Percentiles rank a stretch among this genome's conserved stretches.
Evolutionary conservation across 2,113 vertebrate genomes (phyloP).

Genomic region (Mastomys coucha): DNA sequence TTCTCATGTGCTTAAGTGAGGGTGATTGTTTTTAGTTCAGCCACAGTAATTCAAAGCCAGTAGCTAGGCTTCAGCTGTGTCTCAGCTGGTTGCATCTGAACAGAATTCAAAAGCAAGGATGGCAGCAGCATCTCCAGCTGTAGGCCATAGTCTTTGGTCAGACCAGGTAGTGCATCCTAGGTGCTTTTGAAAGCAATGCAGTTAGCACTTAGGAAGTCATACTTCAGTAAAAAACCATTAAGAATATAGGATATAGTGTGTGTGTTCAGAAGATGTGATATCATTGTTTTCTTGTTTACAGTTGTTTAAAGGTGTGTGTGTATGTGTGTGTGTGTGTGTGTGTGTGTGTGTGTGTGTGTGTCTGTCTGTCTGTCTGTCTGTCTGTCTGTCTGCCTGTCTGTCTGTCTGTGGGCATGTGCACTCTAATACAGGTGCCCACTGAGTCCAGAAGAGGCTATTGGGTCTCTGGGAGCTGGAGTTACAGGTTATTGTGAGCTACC

Average conservation of each 20-base stretch:
- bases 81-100: constrained; percentile 81
- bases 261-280: background rate
- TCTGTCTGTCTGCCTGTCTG: background rate
- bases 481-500: background rate
- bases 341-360: background rate
- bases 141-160: constrained; percentile 64
- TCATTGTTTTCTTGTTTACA: constrained; percentile 39
- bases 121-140: constrained; percentile 18
- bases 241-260: background rate
- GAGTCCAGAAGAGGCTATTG: background rate
- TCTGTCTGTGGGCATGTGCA: background rate
- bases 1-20: constrained; percentile 82
- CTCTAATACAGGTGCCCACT: background rate
- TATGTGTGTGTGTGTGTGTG: background rate
- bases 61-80: constrained; percentile 85
- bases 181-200: constrained; percentile 70
- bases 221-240: constrained; percentile 61
- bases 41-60: constrained; percentile 83
- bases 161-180: constrained; percentile 67
- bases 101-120: constrained; percentile 50
- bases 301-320: background rate
- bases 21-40: constrained; percentile 82
- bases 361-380: background rate
- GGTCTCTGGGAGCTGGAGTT: background rate
- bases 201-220: constrained; percentile 77